These are phyloP conservation scores for Peromyscus californicus DNA, from an alignment of 2,113 vertebrate genomes.

Conservation along the genomic window DNA sequence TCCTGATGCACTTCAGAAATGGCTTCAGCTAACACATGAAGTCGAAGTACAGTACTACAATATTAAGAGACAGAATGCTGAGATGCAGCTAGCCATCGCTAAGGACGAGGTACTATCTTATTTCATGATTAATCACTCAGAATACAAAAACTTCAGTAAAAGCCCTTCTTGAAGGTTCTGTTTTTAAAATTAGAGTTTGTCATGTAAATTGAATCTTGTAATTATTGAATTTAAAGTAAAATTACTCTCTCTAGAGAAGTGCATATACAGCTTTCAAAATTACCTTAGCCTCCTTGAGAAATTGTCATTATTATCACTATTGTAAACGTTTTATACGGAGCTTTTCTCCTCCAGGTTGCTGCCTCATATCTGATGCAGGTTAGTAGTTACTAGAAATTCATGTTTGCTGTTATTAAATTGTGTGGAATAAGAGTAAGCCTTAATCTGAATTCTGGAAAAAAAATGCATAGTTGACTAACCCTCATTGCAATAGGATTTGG, in stretches of 20 bases:
- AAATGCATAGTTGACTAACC: constrained; percentile 65
- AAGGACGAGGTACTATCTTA: constrained; percentile 95
- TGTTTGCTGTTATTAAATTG: constrained; percentile 74
- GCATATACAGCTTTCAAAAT: constrained; percentile 53
- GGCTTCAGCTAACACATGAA: constrained; percentile 99
- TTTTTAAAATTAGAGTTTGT: constrained; percentile 31
- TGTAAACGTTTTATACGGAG: constrained; percentile 80
- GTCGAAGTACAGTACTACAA: constrained; percentile 99
- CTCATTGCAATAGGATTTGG: constrained; percentile 36
- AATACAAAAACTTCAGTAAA: constrained; percentile 34
- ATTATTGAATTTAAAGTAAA: constrained; percentile 30
- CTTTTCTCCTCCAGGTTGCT: constrained; percentile 81
- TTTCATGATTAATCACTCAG: background rate
- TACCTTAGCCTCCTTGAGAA: constrained; percentile 53
- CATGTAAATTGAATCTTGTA: constrained; percentile 15
- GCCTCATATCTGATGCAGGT: constrained; percentile 82
- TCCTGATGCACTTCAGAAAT: constrained; percentile 97
- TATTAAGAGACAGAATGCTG: constrained; percentile 98
- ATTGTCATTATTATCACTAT: constrained; percentile 22
- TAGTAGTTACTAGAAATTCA: constrained; percentile 79
- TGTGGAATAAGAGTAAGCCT: constrained; percentile 71
- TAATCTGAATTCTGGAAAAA: constrained; percentile 65
- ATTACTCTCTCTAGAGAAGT: constrained; percentile 36
- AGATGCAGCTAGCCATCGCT: constrained; percentile 95
- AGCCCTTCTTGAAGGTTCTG: constrained; percentile 28